Conservation (phyloP, 1,140 invertebrate genomes). For the Thalassaphorura encarpata region DNA sequence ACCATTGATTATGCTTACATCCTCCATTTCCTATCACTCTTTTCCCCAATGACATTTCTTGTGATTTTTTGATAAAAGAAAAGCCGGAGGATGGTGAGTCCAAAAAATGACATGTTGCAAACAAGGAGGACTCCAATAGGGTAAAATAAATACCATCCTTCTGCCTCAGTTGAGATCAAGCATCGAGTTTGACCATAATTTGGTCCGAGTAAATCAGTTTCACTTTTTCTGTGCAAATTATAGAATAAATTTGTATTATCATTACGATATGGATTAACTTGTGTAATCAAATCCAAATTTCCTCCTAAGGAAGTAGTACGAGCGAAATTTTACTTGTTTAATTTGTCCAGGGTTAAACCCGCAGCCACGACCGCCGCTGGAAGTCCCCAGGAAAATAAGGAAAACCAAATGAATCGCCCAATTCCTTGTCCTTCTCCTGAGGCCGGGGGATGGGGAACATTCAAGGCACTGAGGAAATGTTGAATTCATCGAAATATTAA, state of each 20-base stretch:
- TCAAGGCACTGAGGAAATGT: neutral
- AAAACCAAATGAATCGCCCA: slow-evolving; percentile 13
- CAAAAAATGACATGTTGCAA: slow-evolving; percentile 15
- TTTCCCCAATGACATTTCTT: slow-evolving; percentile 3
- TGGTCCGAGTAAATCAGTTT: neutral
- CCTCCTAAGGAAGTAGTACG: neutral
- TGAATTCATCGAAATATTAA: neutral
- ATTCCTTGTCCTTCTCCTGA: neutral
- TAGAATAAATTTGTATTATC: too few relatives aligned
- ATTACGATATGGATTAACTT: too few relatives aligned
- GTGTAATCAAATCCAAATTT: too few relatives aligned
- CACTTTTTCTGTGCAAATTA: neutral
- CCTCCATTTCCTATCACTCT: slow-evolving; percentile 1
- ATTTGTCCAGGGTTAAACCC: slow-evolving; percentile 7
- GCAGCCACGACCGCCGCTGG: slow-evolving; percentile 1
- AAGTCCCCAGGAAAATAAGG: slow-evolving; percentile 10
- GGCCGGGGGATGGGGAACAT: neutral
- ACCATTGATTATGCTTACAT: slow-evolving; percentile 1
- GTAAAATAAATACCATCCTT: slow-evolving; percentile 14
- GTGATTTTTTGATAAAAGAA: slow-evolving; percentile 12
- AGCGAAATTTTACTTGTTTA: neutral
- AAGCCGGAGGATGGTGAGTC: slow-evolving; percentile 11
- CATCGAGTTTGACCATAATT: neutral
- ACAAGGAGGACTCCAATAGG: slow-evolving; percentile 15
- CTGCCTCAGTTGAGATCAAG: slow-evolving; percentile 2